Base-by-base conservation (phyloP, 2,888 invertebrate genomes). In the Trissoscelio sp. region DNA sequence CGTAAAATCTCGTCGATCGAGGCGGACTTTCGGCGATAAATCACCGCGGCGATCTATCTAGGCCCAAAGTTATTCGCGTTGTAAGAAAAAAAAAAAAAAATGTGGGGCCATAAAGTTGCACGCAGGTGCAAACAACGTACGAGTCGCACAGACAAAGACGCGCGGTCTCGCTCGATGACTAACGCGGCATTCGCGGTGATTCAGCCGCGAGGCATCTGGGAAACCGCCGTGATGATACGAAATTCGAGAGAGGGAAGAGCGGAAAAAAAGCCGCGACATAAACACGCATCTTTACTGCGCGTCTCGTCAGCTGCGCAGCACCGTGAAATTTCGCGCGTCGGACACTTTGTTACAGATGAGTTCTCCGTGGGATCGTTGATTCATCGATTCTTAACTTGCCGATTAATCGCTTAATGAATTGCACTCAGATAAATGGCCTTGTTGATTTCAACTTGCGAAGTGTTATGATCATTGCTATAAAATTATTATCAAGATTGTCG, bases 181-280 rank as follows among this genome's bases (percentile, higher is more conserved):
- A 80, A 80, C 64, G 69, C 62, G 48, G 48, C 66, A 39, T 75
- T 31, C 58, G 57, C 72, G 44, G 37, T 79, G 79, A 79, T 72
- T 79, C 79, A 72, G 66, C 58, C 44, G 58, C 58, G 66, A 66
- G 70, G 69, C 55, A 74, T 74, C 66, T 55, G 62, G 31, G 64
- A 62, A 44, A 48, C 55, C 6, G 55, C 4, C 34, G 55, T 7
- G 16, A 18, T 12, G 28, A 62, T 44, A 31, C 53, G 20, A 55
- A 48, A 39, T 53, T 64, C 24, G 11, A 22, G 7, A 20, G 39
- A 42, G 20, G 12, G 24, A 37, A 39, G 46, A 58, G 20, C 20
- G n/a, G 7, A 1, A 6, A 24, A 20, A n/a, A 9, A 46, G 16
- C 46, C 20, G 28, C 60, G 58, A 51, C 28, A 51, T 69, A 69